A percentile compares a stretch with the other conserved stretches of the same genome.
Evolutionary conservation across 2,113 vertebrate species (phyloP).

Genomic region (Oncorhynchus keta): DNA sequence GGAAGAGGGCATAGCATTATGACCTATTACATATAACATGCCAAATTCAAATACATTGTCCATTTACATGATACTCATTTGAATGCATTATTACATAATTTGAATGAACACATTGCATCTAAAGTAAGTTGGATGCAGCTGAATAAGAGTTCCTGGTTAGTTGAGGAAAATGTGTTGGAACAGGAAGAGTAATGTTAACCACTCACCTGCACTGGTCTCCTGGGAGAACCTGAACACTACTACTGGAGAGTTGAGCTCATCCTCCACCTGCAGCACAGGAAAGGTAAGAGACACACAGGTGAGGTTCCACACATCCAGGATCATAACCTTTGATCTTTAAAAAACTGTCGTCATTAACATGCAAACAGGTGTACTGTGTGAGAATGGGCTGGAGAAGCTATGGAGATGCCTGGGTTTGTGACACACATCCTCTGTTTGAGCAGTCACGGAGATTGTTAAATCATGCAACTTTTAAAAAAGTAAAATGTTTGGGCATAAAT

Average conservation of each 20-base stretch:
- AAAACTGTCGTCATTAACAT: background rate
- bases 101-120: too few relatives aligned
- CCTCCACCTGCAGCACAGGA: conserved; percentile 82
- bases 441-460: conserved; percentile 7
- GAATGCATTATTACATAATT: too few relatives aligned
- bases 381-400: conserved; percentile 8
- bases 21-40: background rate
- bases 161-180: too few relatives aligned
- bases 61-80: too few relatives aligned
- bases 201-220: conserved; percentile 77
- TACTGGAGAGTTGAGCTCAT: conserved; percentile 89
- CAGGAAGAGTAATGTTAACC: background rate
- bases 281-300: conserved; percentile 15
- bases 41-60: too few relatives aligned
- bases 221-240: conserved; percentile 88
- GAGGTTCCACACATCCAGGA: background rate
- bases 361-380: conserved; percentile 13
- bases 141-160: too few relatives aligned
- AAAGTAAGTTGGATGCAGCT: too few relatives aligned
- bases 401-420: conserved; percentile 27
- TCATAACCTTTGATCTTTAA: background rate
- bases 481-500: background rate
- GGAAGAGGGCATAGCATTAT: background rate
- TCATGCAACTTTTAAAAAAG: background rate
- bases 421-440: background rate